A percentile compares a stretch with the other conserved stretches of the same genome.
Evolutionary conservation across 2,113 vertebrate species (phyloP).

Genomic region (Parotia lawesii): DNA sequence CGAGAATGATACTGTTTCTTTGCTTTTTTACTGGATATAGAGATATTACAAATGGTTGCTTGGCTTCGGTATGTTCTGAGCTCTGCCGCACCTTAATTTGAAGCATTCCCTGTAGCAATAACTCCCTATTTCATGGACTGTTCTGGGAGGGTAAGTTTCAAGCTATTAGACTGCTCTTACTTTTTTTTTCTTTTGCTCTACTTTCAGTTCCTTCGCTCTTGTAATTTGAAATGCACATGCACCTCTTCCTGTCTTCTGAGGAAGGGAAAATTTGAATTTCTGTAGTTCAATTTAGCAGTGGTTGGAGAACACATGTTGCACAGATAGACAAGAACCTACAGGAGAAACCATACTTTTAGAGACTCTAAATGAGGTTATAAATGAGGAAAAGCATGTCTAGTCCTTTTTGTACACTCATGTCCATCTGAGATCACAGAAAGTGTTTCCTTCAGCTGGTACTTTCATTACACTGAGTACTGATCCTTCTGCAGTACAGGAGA

Average conservation of each 20-base stretch:
- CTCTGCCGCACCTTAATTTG: background rate
- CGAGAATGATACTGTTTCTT: background rate
- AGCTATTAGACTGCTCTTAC: background rate
- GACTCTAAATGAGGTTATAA: background rate
- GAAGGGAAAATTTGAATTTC: background rate
- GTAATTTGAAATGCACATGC: background rate
- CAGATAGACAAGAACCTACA: background rate
- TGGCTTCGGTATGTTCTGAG: background rate
- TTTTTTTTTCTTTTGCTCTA: background rate
- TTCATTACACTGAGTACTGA: background rate
- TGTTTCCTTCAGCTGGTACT: background rate
- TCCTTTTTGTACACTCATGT: background rate
- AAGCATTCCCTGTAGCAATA: background rate
- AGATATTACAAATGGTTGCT: background rate
- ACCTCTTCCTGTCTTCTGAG: background rate
- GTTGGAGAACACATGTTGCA: background rate
- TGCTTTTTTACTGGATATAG: background rate
- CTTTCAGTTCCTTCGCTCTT: background rate
- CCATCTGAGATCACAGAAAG: background rate
- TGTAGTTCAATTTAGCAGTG: background rate
- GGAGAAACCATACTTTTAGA: background rate
- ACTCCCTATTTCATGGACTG: background rate
- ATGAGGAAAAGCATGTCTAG: background rate
- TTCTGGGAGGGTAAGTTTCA: background rate
- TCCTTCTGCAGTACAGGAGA: background rate